Base-by-base conservation (phyloP, 2,113 vertebrate species). In the Macrotis lagotis region DNA sequence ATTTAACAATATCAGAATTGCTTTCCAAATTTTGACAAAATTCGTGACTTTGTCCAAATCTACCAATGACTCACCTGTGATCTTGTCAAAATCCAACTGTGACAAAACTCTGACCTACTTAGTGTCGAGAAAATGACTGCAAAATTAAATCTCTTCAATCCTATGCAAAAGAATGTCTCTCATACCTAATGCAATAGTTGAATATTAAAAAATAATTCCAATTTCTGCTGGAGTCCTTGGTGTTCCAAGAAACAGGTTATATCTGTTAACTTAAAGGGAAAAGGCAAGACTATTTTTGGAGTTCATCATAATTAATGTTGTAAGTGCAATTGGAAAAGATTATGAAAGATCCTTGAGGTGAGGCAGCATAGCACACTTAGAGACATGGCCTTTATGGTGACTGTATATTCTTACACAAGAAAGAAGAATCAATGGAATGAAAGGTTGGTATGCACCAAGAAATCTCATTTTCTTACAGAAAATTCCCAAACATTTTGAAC, bases 71-170 rank as follows among this genome's bases (percentile, higher is more conserved):
- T 97, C 96, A 97, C 96, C 95, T 96, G 96, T 96, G 94, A 96
- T 96, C 93, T 94, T 48, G n/a, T 93, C 95, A 95, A 91, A 96
- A 49, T 26, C 48, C 48, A 50, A 96, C 90, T 55, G 94, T 95
- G 96, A 97, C 95, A 97, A 96, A 96, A 96, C n/a, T 90, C 96
- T 97, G 97, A 96, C 97, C 97, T 96, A 95, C 94, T 96, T 97
- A 95, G 94, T 93, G 88, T 92, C 22, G 31, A 88, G 92, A 90
- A 91, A 50, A 83, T 3, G 52, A 49, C 94, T 94, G 51, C 25
- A 88, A 90, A 83, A 50, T 93, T 90, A 93, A 96, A 92, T 19
- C 0, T 25, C n/a, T 37, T 26, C 51, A 89, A 95, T 51, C 92
- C 90, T 93, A 88, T 92, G 96, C 96, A 91, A 83, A 93, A 94